phyloP scores from a whole-genome alignment of 2,797 vertebrate species.

The Orientallactaga sibirica region DNA sequence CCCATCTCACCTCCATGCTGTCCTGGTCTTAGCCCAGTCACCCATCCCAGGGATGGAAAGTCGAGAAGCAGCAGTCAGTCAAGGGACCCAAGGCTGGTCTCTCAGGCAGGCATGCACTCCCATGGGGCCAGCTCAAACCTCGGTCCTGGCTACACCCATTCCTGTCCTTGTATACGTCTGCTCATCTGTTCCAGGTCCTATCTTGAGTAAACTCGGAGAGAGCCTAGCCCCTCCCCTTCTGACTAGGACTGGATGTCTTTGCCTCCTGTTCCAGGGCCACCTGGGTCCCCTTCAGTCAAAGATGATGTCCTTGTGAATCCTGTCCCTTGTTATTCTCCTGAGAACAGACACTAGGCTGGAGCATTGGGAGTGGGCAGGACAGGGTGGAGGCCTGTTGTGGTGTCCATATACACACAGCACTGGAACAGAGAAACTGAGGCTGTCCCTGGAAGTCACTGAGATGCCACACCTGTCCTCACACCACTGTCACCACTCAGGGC shows the following conservation, averaged over 20 bases:
- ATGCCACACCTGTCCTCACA: neutral
- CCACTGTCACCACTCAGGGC: neutral
- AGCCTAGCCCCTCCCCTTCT: neutral
- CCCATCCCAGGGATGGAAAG: neutral
- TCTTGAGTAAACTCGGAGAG: neutral
- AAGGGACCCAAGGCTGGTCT: neutral
- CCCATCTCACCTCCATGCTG: neutral
- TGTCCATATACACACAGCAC: neutral
- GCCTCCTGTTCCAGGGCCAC: neutral
- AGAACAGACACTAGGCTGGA: neutral
- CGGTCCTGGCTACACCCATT: neutral
- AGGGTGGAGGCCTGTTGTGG: neutral
- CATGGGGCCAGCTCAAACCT: neutral
- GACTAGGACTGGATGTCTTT: neutral
- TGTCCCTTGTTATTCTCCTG: neutral
- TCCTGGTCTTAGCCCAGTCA: neutral
- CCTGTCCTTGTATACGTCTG: conserved; percentile 3
- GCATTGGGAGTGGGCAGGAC: neutral
- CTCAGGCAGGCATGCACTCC: neutral
- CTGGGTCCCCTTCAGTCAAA: neutral
- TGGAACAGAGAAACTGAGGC: conserved; percentile 45
- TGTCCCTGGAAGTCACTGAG: conserved; percentile 6
- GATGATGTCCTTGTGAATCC: neutral
- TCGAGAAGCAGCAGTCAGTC: neutral
- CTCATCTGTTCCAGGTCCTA: neutral